phyloP scores from a whole-genome alignment of 2,888 invertebrate species.

The Branchellion lobata region DNA sequence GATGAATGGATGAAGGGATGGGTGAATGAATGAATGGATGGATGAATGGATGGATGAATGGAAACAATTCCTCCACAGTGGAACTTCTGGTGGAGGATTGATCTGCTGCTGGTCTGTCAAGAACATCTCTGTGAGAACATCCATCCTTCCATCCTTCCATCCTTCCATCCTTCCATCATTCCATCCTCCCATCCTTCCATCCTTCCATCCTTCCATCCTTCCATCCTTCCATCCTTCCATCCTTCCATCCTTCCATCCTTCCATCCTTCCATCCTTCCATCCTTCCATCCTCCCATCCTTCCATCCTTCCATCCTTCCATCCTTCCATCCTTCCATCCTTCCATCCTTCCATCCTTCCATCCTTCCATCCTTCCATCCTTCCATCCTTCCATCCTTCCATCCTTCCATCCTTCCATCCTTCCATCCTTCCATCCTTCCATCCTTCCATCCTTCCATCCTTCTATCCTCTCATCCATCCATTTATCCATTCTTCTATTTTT shows the following conservation, averaged over 20 bases:
- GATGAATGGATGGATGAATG: neutral
- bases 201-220: conserved; percentile 34
- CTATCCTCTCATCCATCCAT: too few relatives aligned
- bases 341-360: too few relatives aligned
- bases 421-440: neutral
- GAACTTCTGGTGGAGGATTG: neutral
- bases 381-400: too few relatives aligned
- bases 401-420: conserved; percentile 2
- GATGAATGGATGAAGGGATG: neutral
- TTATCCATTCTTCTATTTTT: too few relatives aligned
- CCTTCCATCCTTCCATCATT: conserved; percentile 11
- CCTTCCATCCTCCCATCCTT: neutral
- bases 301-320: conserved; percentile 5
- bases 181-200: conserved; percentile 21
- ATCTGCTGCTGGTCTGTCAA: conserved; percentile 12
- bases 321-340: conserved; percentile 19
- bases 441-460: conserved; percentile 19
- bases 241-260: conserved; percentile 28
- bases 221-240: conserved; percentile 34
- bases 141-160: neutral
- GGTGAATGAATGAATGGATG: neutral
- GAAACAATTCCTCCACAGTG: neutral
- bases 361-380: too few relatives aligned
- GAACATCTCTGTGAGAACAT: neutral
- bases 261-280: conserved; percentile 11